Percentiles rank a stretch among this genome's conserved stretches.
These are phyloP conservation scores for Actenoides lindsayi DNA, from an alignment of 2,113 vertebrate genomes.

Conservation along the genomic window DNA sequence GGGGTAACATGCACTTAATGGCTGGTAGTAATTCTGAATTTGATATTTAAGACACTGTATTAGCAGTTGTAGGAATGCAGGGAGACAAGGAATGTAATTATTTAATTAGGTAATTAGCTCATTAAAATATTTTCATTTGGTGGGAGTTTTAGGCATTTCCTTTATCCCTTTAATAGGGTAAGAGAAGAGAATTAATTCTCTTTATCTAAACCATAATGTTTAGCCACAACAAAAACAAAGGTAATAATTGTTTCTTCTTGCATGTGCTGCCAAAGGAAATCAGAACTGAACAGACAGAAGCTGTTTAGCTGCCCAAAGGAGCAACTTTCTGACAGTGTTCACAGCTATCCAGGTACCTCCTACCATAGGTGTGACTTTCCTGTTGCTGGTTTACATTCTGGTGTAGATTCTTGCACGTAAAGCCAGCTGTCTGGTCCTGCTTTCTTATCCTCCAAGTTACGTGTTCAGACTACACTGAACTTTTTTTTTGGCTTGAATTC, in stretches of 20 bases:
- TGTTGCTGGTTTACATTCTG: background rate
- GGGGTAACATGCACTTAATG: background rate
- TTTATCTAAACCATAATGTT: background rate
- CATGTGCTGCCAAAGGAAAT: background rate
- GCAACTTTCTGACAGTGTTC: background rate
- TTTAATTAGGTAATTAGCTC: background rate
- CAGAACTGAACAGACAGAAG: background rate
- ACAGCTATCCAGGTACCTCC: background rate
- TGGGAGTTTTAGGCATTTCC: background rate
- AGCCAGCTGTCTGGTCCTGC: background rate
- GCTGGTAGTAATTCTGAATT: background rate
- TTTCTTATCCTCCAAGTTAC: background rate
- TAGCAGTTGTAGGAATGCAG: background rate
- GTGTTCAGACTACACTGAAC: background rate
- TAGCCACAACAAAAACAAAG: background rate
- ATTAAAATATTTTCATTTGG: background rate
- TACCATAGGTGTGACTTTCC: background rate
- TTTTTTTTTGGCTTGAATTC: background rate
- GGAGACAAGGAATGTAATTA: background rate
- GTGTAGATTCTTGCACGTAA: background rate
- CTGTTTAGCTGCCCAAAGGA: background rate
- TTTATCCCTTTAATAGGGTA: background rate
- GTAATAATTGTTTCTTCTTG: background rate
- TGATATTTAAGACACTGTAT: background rate
- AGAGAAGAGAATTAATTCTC: background rate